Base-by-base conservation (phyloP, 1,140 invertebrate genomes). In the Acyrthosiphon pisum region DNA sequence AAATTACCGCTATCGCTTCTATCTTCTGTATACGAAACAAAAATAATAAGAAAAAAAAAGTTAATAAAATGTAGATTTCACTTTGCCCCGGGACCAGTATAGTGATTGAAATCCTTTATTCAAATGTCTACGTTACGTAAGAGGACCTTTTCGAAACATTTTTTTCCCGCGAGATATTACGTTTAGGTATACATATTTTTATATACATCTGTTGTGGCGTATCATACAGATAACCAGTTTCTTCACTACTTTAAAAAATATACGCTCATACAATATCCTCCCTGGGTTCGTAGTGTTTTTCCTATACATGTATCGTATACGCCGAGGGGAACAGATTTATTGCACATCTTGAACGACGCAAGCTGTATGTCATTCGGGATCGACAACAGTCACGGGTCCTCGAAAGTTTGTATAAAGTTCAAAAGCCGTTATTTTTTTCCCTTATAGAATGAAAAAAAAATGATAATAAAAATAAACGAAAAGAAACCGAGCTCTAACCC, bases 51-150 rank as follows among this genome's bases (percentile, higher is more conserved):
- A 91, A 81, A 81, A 92, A 50, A 92, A 84, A 93, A 93, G 76
- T 93, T 93, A 93, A 93, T 93, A 93, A 93, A 93, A 93, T 84
- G 91, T 86, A 93, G 91, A 93, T 93, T 93, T 93, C 91, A 93
- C 81, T 93, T 86, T 93, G 91, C 91, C 88, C 56, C 88, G 11
- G 88, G 50, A 41, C 50, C 9, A 89, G 88, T 88, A 41, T 86
- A 89, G 30, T 89, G 88, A 89, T 89, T 89, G 88, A 89, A 89
- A 89, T 89, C 22, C 48, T 89, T 89, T 89, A 89, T 89, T 89
- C 88, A 89, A 89, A 89, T 56, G 88, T 56, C 88, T 89, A 53
- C 50, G 18, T 37, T 89, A 35, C 41, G 9, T 89, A 56, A 56
- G 87, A 37, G 37, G 26, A 89, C 87, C 87, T 89, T 89, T 87